Conservation (phyloP, 1,140 invertebrate genomes). For the Rhyacophila brunnea region DNA sequence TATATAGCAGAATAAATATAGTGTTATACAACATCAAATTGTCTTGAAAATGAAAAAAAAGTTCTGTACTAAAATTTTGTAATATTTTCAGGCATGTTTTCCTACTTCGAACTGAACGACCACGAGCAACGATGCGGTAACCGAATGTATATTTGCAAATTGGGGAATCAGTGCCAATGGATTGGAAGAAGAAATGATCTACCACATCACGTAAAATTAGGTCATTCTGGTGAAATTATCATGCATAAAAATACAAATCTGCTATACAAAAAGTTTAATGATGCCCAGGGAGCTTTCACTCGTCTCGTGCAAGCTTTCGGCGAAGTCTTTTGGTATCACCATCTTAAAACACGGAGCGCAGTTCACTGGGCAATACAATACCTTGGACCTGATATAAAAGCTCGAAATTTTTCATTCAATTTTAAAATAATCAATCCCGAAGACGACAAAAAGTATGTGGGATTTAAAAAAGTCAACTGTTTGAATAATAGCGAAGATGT, state of each 20-base stretch:
- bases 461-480: conserved; percentile 11
- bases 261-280: conserved; percentile 1
- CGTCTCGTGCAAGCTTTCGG: conserved; percentile 1
- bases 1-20: no score
- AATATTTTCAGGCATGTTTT: conserved; percentile 13
- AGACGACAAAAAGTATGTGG: conserved; percentile 9
- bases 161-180: conserved; percentile 1
- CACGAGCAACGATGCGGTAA: conserved; percentile 11
- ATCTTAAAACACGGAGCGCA: neutral
- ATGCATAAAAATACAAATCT: neutral
- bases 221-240: conserved; percentile 3
- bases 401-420: conserved; percentile 3
- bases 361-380: conserved; percentile 17
- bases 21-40: no score
- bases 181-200: conserved; percentile 2
- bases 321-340: conserved; percentile 14
- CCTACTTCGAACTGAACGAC: neutral
- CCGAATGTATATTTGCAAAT: conserved; percentile 2
- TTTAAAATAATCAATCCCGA: conserved; percentile 9
- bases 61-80: no score
- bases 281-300: neutral
- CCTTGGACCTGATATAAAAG: conserved; percentile 11
- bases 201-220: neutral
- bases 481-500: conserved; percentile 7
- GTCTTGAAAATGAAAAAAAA: neutral